Evolutionary conservation across 2,797 vertebrate species (phyloP).

Genomic region (Cygnus olor): DNA sequence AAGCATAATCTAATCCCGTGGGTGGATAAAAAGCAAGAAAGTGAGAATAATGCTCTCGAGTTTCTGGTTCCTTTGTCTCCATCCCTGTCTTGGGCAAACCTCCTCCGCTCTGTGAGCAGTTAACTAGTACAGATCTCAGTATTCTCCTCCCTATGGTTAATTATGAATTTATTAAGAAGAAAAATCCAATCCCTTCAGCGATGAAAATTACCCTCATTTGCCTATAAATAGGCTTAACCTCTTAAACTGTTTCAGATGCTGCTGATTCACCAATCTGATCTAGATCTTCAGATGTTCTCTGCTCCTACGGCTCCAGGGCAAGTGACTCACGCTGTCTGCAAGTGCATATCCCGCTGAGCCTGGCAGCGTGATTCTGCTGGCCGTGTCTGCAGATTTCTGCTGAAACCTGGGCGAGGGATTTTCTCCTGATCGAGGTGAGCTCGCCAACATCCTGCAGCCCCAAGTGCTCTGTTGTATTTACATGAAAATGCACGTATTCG

Average conservation of each 20-base stretch:
- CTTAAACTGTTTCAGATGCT: conserved; percentile 61
- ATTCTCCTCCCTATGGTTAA: conserved; percentile 14
- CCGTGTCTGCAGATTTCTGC: background rate
- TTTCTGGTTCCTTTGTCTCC: background rate
- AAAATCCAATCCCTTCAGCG: conserved; percentile 23
- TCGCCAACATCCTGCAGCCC: background rate
- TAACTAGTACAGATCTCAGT: background rate
- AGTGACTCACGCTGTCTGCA: conserved; percentile 18
- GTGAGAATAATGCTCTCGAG: background rate
- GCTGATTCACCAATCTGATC: conserved; percentile 53
- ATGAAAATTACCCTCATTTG: conserved; percentile 56
- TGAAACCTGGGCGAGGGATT: background rate
- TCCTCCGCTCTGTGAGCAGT: background rate
- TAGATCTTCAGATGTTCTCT: conserved; percentile 38
- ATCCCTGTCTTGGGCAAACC: background rate
- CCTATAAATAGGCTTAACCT: conserved; percentile 68
- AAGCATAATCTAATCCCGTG: background rate
- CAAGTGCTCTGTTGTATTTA: background rate
- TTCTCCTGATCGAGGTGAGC: background rate
- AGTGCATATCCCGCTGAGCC: background rate
- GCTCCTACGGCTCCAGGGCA: conserved; percentile 30
- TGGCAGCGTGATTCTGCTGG: background rate
- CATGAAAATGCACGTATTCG: background rate
- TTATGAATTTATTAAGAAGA: conserved; percentile 25
- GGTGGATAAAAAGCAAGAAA: background rate